These are phyloP conservation scores for Sminthurinus aureus DNA, from an alignment of 2,888 invertebrate genomes.

Conservation along the genomic window DNA sequence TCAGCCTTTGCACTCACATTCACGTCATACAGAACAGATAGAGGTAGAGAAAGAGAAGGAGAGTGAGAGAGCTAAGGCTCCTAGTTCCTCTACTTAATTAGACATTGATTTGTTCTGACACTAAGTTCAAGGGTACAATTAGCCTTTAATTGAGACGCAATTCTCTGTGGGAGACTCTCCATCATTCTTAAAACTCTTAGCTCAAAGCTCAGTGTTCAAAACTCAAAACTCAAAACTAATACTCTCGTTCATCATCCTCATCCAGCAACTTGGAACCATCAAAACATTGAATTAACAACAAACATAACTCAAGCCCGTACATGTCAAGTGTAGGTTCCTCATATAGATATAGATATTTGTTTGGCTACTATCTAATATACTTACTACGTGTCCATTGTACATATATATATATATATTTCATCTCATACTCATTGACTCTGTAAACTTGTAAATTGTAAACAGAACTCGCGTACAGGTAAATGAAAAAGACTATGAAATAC, in stretches of 20 bases:
- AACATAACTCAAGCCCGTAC: neutral
- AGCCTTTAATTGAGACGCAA: slow-evolving; percentile 41
- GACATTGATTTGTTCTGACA: slow-evolving; percentile 47
- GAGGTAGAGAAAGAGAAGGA: too few relatives aligned
- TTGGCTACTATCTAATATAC: too few relatives aligned
- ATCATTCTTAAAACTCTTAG: neutral
- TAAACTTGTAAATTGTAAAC: neutral
- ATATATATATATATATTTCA: neutral
- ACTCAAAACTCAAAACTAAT: neutral
- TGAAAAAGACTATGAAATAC: neutral
- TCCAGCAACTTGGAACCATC: slow-evolving; percentile 12
- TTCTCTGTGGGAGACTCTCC: slow-evolving; percentile 34
- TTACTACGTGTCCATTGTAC: too few relatives aligned
- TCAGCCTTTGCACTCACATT: neutral
- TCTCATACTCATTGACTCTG: neutral
- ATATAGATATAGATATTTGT: neutral
- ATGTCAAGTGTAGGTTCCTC: too few relatives aligned
- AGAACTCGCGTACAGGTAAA: neutral
- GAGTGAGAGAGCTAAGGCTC: slow-evolving; percentile 23
- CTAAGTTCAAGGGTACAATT: slow-evolving; percentile 42
- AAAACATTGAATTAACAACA: slow-evolving; percentile 16
- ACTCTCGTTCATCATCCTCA: slow-evolving; percentile 8
- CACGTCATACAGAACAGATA: too few relatives aligned
- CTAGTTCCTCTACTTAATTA: slow-evolving; percentile 42
- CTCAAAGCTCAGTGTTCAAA: neutral